These are phyloP conservation scores for Suillia variegata DNA, from an alignment of 2,888 invertebrate genomes.

Conservation along the genomic window DNA sequence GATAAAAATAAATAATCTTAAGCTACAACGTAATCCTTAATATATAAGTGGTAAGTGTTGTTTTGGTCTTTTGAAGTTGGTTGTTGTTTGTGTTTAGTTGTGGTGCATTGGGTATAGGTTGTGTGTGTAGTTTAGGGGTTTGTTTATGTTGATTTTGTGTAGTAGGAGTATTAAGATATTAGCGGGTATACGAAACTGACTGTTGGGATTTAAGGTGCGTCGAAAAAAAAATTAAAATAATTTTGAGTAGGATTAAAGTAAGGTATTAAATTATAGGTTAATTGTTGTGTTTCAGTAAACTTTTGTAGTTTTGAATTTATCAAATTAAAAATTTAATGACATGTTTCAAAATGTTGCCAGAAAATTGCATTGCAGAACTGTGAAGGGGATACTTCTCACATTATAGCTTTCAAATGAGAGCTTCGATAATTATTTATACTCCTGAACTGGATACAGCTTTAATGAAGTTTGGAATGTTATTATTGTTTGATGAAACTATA, in stretches of 20 bases:
- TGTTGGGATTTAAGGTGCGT: slow-evolving; percentile 29
- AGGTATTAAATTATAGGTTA: background rate
- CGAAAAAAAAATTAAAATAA: slow-evolving; percentile 18
- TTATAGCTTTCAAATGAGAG: slow-evolving; percentile 34
- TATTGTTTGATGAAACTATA: slow-evolving; percentile 10
- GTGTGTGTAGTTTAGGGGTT: slow-evolving; percentile 26
- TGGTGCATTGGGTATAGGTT: slow-evolving; percentile 26
- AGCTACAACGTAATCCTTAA: too few relatives aligned
- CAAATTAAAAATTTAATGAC: background rate
- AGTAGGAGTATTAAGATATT: slow-evolving; percentile 9
- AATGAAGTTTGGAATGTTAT: slow-evolving; percentile 7
- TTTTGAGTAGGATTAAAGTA: background rate
- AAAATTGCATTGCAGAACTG: slow-evolving; percentile 68
- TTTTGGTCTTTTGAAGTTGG: slow-evolving; percentile 34
- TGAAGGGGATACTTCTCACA: slow-evolving; percentile 80
- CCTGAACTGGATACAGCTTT: background rate
- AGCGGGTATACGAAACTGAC: background rate
- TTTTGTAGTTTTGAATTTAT: background rate
- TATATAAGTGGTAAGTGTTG: slow-evolving; percentile 24
- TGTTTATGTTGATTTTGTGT: slow-evolving; percentile 25
- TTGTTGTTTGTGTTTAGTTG: slow-evolving; percentile 28
- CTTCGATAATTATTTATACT: too few relatives aligned
- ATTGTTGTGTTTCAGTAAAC: background rate
- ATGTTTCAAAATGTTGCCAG: background rate
- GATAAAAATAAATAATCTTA: too few relatives aligned